A percentile compares a stretch with the other conserved stretches of the same genome.
phyloP scores from a whole-genome alignment of 2,888 invertebrate genomes.

The Poecilus cupreus region DNA sequence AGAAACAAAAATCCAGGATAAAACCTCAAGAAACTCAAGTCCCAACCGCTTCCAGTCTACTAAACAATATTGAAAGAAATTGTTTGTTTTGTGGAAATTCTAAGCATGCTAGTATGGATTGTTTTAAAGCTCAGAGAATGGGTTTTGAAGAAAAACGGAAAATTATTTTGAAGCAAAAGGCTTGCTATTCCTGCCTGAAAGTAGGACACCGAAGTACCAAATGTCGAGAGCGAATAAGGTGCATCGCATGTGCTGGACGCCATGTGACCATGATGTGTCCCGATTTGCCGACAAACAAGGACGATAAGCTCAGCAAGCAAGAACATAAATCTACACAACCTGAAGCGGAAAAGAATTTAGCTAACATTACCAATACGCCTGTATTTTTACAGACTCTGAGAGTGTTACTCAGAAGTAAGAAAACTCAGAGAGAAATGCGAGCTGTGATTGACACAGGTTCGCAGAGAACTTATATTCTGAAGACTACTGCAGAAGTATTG shows the following conservation, averaged over 20 bases:
- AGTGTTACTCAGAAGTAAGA: not conserved
- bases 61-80: not conserved
- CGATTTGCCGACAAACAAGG: not conserved
- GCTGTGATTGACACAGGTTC: conserved; percentile 29
- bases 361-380: not conserved
- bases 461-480: conserved; percentile 19
- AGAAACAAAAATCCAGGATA: not conserved
- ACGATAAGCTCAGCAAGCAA: not conserved
- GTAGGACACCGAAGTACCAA: not conserved
- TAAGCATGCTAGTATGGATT: too few species aligned
- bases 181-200: not conserved
- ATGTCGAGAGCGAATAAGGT: too few species aligned
- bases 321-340: not conserved
- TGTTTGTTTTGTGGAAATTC: not conserved
- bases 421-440: not conserved
- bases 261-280: not conserved
- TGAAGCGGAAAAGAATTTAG: not conserved
- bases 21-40: not conserved
- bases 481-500: not conserved
- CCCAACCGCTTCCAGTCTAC: not conserved
- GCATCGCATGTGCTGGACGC: too few species aligned
- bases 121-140: too few species aligned
- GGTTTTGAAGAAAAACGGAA: not conserved
- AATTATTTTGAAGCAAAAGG: not conserved
- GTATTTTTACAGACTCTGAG: not conserved